Evolutionary conservation across 2,113 vertebrate species (phyloP), one percentile per base, ranked within the genome.

Genomic region (Patagioenas fasciata): DNA sequence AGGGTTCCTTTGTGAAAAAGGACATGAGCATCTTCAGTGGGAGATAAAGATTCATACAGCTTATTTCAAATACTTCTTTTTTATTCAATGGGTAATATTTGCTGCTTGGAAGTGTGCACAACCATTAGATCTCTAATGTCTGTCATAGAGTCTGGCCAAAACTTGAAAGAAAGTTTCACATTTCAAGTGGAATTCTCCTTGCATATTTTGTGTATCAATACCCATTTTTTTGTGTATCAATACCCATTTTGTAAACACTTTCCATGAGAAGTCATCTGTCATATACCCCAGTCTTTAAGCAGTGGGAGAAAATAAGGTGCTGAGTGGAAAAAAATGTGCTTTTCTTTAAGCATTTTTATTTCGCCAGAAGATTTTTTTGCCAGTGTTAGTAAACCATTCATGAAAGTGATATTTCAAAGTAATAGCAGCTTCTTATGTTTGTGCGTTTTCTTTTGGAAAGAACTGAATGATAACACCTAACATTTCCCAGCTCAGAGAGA

Each of bases 351-450:
- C 83, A 26, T 32, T 73, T 74, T 81, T 57, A 29, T 95, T 95
- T 94, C 93, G 18, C 92, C 18, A 40, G 6, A n/a, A 85, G 44
- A 48, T 38, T 91, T 83, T 40, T 53, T 94, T 85, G 14, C 87
- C 32, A 74, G 70, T 48, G 58, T 36, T 83, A 81, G 83, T 70
- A 89, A 97, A 64, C 31, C 28, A 5, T 74, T 95, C 72, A 67
- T 44, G 85, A 67, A 97, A 93, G 44, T 78, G 58, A 6, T 51
- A 69, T 95, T 97, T 96, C 56, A 87, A 36, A 95, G 77, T 87
- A 90, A 70, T 74, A 94, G 47, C 77, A 89, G 23, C 29, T 87
- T 25, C 78, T 91, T 95, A 44, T 40, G 64, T 93, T 83, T 83
- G 50, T 65, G 25, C 8, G 0, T 82, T 94, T 94, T 88, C 28